Evolutionary conservation across 2,797 vertebrate genomes (phyloP).

Genomic region (Carduelis carduelis): DNA sequence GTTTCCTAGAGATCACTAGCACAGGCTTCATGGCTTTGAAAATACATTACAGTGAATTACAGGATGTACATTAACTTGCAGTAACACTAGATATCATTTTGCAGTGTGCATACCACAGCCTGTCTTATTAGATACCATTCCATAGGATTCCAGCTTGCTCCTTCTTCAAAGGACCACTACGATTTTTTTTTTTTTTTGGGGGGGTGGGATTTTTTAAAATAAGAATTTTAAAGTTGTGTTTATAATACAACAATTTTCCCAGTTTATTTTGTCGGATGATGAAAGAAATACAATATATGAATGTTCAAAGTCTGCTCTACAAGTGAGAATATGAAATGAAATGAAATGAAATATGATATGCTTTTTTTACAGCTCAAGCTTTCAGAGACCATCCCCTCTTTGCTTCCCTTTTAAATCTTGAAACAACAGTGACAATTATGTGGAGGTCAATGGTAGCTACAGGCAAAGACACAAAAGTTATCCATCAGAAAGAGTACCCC

Average conservation of each 20-base stretch:
- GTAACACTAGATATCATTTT: neutral
- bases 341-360: neutral
- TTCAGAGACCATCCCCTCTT: slow-evolving; percentile 2
- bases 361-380: neutral
- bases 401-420: slow-evolving; percentile 4
- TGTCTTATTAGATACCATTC: neutral
- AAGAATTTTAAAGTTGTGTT: neutral
- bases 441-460: slow-evolving; percentile 4
- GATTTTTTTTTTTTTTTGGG: neutral
- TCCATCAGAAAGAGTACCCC: neutral
- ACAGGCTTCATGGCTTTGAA: neutral
- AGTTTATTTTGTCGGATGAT: neutral
- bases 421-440: slow-evolving; percentile 5
- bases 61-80: neutral
- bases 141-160: neutral
- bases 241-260: neutral
- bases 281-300: neutral
- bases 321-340: neutral
- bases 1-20: neutral
- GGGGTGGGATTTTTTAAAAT: accelerated
- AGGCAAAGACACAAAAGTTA: slow-evolving; percentile 33
- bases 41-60: slow-evolving; percentile 7
- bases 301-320: neutral
- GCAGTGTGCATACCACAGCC: neutral
- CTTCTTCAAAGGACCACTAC: neutral